A percentile compares a stretch with the other conserved stretches of the same genome.
Conservation (phyloP, 2,888 invertebrate species). For the Papilio protenor region DNA sequence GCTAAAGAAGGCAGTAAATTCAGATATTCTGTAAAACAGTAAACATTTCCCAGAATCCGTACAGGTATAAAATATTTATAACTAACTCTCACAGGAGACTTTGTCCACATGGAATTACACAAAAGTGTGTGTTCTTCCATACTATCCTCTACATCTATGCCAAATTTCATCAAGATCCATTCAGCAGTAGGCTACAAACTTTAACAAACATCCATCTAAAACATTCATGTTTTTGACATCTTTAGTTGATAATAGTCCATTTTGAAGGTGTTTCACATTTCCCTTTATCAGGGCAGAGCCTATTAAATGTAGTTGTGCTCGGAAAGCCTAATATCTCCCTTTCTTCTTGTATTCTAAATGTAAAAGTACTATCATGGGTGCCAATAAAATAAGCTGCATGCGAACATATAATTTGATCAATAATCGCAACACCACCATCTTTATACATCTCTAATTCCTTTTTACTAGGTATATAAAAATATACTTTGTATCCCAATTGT, state of each 20-base stretch:
- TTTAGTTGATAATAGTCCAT: slow-evolving; percentile 88
- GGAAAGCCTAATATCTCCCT: slow-evolving; percentile 96
- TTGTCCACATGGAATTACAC: too few species aligned
- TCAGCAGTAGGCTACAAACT: too few species aligned
- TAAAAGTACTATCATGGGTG: slow-evolving; percentile 97
- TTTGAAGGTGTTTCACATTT: slow-evolving; percentile 89
- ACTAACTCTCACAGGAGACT: too few species aligned
- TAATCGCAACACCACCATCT: slow-evolving; percentile 95
- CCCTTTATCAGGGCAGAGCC: slow-evolving; percentile 87
- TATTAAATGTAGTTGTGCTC: slow-evolving; percentile 92
- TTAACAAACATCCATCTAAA: too few species aligned
- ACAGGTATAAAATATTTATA: too few species aligned
- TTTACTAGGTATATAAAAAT: slow-evolving; percentile 71
- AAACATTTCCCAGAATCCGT: too few species aligned
- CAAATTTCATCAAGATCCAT: too few species aligned
- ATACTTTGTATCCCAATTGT: slow-evolving; percentile 61
- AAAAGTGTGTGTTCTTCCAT: too few species aligned
- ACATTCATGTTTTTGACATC: too few species aligned
- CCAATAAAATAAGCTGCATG: slow-evolving; percentile 95
- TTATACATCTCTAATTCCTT: slow-evolving; percentile 80
- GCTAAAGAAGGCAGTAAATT: too few species aligned
- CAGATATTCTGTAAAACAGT: too few species aligned
- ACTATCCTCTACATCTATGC: too few species aligned
- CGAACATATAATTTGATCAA: slow-evolving; percentile 98
- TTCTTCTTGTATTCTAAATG: slow-evolving; percentile 98